Percentiles rank a stretch among this genome's conserved stretches.
phyloP scores from a whole-genome alignment of 2,797 vertebrate species.

The Squalus acanthias region DNA sequence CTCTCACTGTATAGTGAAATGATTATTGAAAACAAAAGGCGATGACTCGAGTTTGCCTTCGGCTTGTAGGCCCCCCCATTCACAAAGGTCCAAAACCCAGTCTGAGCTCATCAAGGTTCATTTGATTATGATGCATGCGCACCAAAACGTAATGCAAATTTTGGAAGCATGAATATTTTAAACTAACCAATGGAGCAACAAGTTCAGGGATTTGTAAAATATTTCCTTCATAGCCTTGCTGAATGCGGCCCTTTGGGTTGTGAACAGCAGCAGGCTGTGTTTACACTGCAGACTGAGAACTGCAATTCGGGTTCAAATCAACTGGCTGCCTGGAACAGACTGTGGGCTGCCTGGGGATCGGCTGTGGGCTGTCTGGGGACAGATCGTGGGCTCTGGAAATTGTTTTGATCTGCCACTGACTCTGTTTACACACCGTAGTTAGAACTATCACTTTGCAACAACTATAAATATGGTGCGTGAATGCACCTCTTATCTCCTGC shows the following conservation, averaged over 20 bases:
- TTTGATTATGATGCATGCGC: background rate
- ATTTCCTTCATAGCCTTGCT: background rate
- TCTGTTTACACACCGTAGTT: background rate
- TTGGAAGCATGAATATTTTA: background rate
- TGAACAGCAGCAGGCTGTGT: background rate
- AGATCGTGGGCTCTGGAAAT: background rate
- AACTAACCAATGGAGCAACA: background rate
- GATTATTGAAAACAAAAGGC: background rate
- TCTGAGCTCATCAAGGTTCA: background rate
- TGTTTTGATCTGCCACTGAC: background rate
- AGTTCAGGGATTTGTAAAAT: background rate
- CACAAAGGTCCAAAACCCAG: background rate
- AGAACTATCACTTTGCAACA: background rate
- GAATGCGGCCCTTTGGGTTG: background rate
- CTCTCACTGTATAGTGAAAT: background rate
- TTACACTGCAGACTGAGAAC: background rate
- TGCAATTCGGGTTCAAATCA: background rate
- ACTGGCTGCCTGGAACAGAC: background rate
- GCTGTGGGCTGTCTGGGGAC: background rate
- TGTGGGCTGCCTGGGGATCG: background rate
- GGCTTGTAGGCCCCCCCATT: background rate
- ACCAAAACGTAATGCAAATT: background rate
- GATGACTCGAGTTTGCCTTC: background rate
- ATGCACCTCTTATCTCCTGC: background rate
- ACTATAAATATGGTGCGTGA: background rate